These are phyloP conservation scores for Neolamprologus falcicula DNA, from an alignment of 2,113 vertebrate species.

Conservation along the genomic window DNA sequence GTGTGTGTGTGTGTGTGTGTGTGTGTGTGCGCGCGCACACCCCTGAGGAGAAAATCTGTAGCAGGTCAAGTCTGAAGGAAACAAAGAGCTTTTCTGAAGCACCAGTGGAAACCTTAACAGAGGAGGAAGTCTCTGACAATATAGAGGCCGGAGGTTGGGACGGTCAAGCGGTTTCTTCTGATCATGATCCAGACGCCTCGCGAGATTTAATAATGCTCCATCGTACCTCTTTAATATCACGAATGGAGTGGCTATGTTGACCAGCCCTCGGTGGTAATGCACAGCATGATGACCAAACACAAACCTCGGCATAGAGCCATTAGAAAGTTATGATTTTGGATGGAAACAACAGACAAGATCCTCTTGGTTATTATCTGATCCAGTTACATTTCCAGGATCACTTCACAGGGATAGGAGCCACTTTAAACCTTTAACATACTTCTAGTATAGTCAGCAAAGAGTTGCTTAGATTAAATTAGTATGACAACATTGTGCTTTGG, in stretches of 20 bases:
- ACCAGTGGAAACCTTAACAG: conserved; percentile 8
- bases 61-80: background rate
- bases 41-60: background rate
- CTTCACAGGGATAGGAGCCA: background rate
- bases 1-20: background rate
- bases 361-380: background rate
- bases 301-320: background rate
- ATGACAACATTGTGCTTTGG: background rate
- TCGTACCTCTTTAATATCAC: background rate
- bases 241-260: background rate
- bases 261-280: background rate
- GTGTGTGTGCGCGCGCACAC: rapidly evolving
- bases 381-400: background rate
- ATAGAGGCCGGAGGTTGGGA: background rate
- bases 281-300: background rate
- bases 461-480: background rate
- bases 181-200: background rate
- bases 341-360: background rate
- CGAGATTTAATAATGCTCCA: background rate
- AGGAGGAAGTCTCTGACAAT: conserved; percentile 21
- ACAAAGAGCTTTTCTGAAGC: conserved; percentile 23
- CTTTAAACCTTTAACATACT: background rate
- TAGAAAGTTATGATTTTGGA: background rate
- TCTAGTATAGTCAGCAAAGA: background rate
- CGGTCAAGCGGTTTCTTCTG: background rate